phyloP scores from a whole-genome alignment of 2,888 invertebrate species.

The Pyralis farinalis region DNA sequence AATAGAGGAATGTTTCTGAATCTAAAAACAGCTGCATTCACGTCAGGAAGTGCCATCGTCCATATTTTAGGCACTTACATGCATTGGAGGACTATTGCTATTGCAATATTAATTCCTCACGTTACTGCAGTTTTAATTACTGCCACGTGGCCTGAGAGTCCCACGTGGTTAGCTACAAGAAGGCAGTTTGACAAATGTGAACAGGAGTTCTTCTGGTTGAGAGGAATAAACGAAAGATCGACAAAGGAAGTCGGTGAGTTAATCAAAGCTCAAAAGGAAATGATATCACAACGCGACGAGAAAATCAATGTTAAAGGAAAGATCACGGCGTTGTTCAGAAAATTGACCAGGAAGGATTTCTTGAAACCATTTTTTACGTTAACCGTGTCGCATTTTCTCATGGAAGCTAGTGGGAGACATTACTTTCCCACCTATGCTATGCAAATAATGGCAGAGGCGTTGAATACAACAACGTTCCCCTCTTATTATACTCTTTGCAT shows the following conservation, averaged over 20 bases:
- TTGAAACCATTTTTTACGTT: slow-evolving; percentile 35
- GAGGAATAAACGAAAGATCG: slow-evolving; percentile 48
- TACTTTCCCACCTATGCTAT: slow-evolving; percentile 37
- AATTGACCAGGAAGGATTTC: slow-evolving; percentile 29
- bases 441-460: slow-evolving; percentile 30
- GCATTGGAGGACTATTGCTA: slow-evolving; percentile 25
- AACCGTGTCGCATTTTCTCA: slow-evolving; percentile 26
- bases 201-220: slow-evolving; percentile 68
- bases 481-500: slow-evolving; percentile 36
- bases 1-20: neutral
- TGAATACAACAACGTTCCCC: slow-evolving; percentile 24
- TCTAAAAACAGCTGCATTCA: neutral
- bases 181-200: slow-evolving; percentile 65
- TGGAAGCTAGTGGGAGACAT: slow-evolving; percentile 41
- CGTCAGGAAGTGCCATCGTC: neutral
- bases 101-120: slow-evolving; percentile 26
- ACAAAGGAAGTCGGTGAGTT: slow-evolving; percentile 29
- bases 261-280: slow-evolving; percentile 31
- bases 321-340: slow-evolving; percentile 15
- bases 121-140: slow-evolving; percentile 34
- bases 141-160: slow-evolving; percentile 79
- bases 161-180: slow-evolving; percentile 75
- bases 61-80: neutral
- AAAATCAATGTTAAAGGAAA: neutral
- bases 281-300: neutral